phyloP scores from a whole-genome alignment of 1,140 invertebrate genomes.

The Cephus cinctus region DNA sequence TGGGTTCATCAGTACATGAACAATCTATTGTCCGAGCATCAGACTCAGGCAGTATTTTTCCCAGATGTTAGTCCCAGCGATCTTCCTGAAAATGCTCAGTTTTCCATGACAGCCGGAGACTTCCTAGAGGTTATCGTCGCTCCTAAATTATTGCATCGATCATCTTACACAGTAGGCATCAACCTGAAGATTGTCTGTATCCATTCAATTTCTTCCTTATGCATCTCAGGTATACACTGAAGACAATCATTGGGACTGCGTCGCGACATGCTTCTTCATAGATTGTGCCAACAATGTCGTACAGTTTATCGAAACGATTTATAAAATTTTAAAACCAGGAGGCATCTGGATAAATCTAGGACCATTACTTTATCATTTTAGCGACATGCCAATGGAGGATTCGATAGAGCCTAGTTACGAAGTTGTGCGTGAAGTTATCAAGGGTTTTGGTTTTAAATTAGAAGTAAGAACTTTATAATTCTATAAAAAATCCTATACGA shows the following conservation, averaged over 20 bases:
- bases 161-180: not conserved
- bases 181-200: no score
- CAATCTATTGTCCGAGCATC: constrained; percentile 78
- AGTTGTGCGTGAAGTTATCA: constrained; percentile 78
- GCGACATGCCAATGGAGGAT: constrained; percentile 83
- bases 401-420: constrained; percentile 95
- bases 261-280: constrained; percentile 97
- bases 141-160: no score
- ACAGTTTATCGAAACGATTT: constrained; percentile 93
- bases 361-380: constrained; percentile 92
- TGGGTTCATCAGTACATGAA: constrained; percentile 95
- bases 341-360: constrained; percentile 90
- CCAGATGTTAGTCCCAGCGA: constrained; percentile 86
- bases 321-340: constrained; percentile 85
- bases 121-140: constrained; percentile 85
- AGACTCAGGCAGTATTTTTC: constrained; percentile 76
- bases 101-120: constrained; percentile 96
- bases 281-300: constrained; percentile 97
- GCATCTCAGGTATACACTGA: constrained; percentile 70
- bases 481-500: not conserved
- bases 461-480: constrained; percentile 61
- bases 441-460: constrained; percentile 83
- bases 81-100: constrained; percentile 67
- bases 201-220: constrained; percentile 12
- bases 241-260: constrained; percentile 82